Evolutionary conservation across 2,888 invertebrate genomes (phyloP).

Genomic region (Mythimna ferrago): DNA sequence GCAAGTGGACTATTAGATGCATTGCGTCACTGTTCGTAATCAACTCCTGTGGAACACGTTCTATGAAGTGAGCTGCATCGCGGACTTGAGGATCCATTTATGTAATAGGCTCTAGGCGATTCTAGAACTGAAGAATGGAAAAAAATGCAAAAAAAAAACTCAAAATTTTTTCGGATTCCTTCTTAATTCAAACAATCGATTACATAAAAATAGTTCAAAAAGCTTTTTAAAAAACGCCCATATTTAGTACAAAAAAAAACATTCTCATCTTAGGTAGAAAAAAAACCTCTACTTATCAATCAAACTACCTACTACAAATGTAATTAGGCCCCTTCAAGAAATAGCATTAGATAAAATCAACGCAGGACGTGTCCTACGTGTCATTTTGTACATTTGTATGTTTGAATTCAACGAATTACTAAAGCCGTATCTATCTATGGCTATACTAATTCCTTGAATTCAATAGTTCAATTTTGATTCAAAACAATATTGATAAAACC

Average conservation of each 20-base stretch:
- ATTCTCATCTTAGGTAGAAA: background rate
- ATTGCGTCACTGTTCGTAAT: conserved; percentile 39
- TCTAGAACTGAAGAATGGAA: background rate
- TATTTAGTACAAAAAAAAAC: background rate
- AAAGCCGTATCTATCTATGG: background rate
- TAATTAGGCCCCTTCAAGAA: background rate
- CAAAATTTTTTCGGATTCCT: background rate
- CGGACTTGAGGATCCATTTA: background rate
- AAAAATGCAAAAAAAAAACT: background rate
- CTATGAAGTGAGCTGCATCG: conserved; percentile 24
- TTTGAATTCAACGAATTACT: conserved; percentile 14
- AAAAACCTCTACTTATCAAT: background rate
- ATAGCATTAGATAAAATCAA: conserved; percentile 16
- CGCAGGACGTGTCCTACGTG: conserved; percentile 31
- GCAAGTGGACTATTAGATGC: conserved; percentile 45
- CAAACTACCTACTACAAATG: conserved; percentile 3
- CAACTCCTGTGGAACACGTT: conserved; percentile 28
- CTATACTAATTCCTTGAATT: background rate
- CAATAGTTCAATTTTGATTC: background rate
- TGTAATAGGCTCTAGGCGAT: background rate
- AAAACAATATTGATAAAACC: background rate
- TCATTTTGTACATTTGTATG: conserved; percentile 9
- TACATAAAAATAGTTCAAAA: background rate
- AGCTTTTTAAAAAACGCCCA: background rate
- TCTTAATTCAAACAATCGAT: background rate